Evolutionary conservation across 2,888 invertebrate species (phyloP).

Genomic region (Augiades crinisus): DNA sequence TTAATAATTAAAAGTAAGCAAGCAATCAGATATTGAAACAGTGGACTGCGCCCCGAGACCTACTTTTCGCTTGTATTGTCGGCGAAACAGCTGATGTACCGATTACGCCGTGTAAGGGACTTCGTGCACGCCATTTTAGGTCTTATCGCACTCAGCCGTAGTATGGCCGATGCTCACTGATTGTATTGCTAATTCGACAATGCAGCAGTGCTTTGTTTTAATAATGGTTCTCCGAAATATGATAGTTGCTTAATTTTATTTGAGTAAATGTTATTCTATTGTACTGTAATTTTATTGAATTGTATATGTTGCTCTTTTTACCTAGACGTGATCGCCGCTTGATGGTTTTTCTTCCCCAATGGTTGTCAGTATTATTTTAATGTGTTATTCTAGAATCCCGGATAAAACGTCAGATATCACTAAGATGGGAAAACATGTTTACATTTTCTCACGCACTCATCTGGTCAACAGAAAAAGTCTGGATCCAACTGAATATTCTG

Average conservation of each 20-base stretch:
- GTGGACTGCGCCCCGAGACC: slow-evolving; percentile 24
- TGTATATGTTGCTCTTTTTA: too few species aligned
- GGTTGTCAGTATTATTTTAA: neutral
- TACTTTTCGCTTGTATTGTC: slow-evolving; percentile 22
- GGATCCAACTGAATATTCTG: slow-evolving; percentile 12
- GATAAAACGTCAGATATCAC: neutral
- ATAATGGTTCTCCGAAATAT: slow-evolving; percentile 10
- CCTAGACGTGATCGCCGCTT: too few species aligned
- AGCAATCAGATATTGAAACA: slow-evolving; percentile 26
- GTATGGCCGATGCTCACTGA: slow-evolving; percentile 22
- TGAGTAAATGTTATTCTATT: too few species aligned
- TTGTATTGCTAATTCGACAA: slow-evolving; percentile 25
- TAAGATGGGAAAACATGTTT: slow-evolving; percentile 22
- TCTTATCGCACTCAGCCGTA: slow-evolving; percentile 17
- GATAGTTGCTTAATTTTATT: slow-evolving; percentile 4
- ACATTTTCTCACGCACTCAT: slow-evolving; percentile 32
- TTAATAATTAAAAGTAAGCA: slow-evolving; percentile 32
- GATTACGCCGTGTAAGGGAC: slow-evolving; percentile 25
- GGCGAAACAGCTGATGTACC: slow-evolving; percentile 21
- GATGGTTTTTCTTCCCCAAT: too few species aligned
- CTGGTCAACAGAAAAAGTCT: slow-evolving; percentile 12
- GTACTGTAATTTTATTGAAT: too few species aligned
- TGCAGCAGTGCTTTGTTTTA: slow-evolving; percentile 24
- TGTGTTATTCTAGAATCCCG: neutral
- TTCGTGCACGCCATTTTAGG: slow-evolving; percentile 26